Percentiles rank a stretch among this genome's conserved stretches.
Conservation (phyloP, 2,888 invertebrate genomes). For the Stenodema calcarata region DNA sequence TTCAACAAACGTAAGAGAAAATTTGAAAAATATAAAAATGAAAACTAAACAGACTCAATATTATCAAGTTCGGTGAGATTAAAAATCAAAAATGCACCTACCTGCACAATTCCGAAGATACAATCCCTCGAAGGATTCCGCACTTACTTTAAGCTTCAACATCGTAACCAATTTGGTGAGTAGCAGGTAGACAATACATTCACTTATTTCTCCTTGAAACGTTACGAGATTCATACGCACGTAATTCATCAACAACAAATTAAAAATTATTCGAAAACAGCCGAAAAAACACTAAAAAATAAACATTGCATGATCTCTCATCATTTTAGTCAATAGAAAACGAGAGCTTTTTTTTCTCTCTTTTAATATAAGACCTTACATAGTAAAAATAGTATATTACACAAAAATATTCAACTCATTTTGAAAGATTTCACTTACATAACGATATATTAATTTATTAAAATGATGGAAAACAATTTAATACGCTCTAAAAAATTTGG, state of each 20-base stretch:
- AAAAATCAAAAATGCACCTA: background rate
- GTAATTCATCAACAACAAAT: background rate
- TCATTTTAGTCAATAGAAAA: slow-evolving; percentile 11
- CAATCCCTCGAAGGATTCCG: background rate
- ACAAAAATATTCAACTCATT: slow-evolving; percentile 44
- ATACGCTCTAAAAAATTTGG: background rate
- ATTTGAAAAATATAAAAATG: no score
- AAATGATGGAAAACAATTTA: background rate
- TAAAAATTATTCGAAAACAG: background rate
- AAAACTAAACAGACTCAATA: no score
- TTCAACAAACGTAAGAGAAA: no score
- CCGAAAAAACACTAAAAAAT: background rate
- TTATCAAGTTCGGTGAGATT: background rate
- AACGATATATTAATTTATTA: slow-evolving; percentile 11
- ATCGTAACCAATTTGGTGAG: no score
- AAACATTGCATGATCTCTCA: background rate
- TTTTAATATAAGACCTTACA: background rate
- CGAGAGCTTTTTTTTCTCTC: background rate
- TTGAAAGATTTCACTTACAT: slow-evolving; percentile 2
- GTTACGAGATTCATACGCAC: background rate
- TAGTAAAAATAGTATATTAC: slow-evolving; percentile 40
- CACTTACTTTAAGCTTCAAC: no score
- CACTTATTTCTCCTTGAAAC: background rate
- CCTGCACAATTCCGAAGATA: background rate
- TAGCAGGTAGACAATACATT: no score